These are phyloP conservation scores for Lutjanus argentimaculatus DNA, from an alignment of 2,797 vertebrate genomes.

Conservation along the genomic window DNA sequence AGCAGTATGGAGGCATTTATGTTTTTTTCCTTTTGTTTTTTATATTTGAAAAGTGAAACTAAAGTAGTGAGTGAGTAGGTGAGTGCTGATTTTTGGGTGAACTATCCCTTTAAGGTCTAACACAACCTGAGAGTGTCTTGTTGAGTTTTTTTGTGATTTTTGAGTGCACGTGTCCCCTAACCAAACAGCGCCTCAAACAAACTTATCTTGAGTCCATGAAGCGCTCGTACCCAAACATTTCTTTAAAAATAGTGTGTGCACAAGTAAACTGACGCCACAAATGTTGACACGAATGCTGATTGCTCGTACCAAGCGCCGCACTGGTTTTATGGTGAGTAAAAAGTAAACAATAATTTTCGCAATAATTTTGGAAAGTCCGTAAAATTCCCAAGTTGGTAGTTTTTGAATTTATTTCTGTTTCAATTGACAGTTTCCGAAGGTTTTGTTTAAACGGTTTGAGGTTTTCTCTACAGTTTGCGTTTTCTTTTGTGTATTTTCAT, in stretches of 20 bases:
- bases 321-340: constrained; percentile 28
- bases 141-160: too few relatives aligned
- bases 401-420: constrained; percentile 33
- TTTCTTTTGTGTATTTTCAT: not conserved
- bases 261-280: constrained; percentile 15
- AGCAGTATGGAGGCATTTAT: too few relatives aligned
- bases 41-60: too few relatives aligned
- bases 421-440: not conserved
- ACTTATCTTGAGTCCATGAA: too few relatives aligned
- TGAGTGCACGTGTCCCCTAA: too few relatives aligned
- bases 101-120: too few relatives aligned
- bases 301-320: not conserved
- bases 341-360: constrained; percentile 55
- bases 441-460: constrained; percentile 38
- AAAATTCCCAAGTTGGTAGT: constrained; percentile 44
- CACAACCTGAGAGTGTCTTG: too few relatives aligned
- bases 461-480: not conserved
- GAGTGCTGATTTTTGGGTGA: too few relatives aligned
- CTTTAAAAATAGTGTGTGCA: constrained; percentile 16
- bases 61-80: too few relatives aligned
- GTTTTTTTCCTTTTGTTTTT: too few relatives aligned
- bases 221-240: too few relatives aligned
- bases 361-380: constrained; percentile 49
- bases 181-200: too few relatives aligned
- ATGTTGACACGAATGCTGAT: constrained; percentile 35